A percentile compares a stretch with the other conserved stretches of the same genome.
These are phyloP conservation scores for Ianthella basta DNA, from an alignment of 37 sponge, comb jelly and placozoan species.

Conservation along the genomic window DNA sequence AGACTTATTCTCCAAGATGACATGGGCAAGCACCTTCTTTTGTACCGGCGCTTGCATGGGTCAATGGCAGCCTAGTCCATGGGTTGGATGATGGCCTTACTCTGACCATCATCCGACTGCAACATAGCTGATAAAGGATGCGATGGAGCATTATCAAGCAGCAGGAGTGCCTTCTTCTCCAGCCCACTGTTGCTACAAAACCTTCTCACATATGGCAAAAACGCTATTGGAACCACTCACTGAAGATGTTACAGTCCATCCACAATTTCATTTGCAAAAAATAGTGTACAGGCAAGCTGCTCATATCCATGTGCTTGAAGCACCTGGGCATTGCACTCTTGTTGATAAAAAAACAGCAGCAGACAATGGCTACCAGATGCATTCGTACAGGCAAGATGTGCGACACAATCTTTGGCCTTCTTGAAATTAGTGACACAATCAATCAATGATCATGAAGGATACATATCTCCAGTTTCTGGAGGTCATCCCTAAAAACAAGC, in stretches of 20 bases:
- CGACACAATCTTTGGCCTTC: conserved; percentile 46
- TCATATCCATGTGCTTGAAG: conserved; percentile 62
- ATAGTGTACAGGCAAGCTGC: conserved; percentile 44
- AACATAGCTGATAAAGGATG: conserved; percentile 1
- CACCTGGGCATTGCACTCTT: conserved; percentile 43
- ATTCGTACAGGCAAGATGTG: conserved; percentile 33
- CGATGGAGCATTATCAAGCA: conserved; percentile 24
- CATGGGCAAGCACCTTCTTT: neutral
- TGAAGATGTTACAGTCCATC: conserved; percentile 10
- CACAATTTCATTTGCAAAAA: conserved; percentile 34
- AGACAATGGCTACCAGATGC: conserved; percentile 40
- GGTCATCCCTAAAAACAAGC: too few species aligned
- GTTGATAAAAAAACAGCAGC: conserved; percentile 39
- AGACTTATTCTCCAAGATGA: neutral
- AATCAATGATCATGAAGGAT: too few species aligned
- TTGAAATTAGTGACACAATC: conserved; percentile 33
- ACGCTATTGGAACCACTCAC: conserved; percentile 39
- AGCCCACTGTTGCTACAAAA: conserved; percentile 28
- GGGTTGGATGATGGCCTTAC: too few species aligned
- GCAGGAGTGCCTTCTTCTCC: conserved; percentile 11
- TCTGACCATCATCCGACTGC: conserved; percentile 22
- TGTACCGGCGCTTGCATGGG: too few species aligned
- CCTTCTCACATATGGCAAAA: conserved; percentile 25
- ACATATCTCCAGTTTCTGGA: too few species aligned
- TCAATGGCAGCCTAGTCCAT: too few species aligned